These are phyloP conservation scores for Sialis lutaria DNA, from an alignment of 2,888 invertebrate species.

Conservation along the genomic window DNA sequence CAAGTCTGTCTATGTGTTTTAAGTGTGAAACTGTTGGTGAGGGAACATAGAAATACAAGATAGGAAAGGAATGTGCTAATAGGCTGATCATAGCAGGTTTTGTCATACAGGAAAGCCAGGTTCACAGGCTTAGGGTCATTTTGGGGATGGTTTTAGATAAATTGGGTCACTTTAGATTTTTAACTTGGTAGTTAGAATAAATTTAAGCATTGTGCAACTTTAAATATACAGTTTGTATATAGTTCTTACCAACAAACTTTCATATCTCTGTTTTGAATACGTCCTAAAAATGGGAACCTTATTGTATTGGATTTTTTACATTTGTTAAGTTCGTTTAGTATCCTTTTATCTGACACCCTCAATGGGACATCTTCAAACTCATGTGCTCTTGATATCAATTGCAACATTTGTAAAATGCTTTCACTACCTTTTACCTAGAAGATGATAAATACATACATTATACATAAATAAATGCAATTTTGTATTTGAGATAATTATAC, in stretches of 20 bases:
- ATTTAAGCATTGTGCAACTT: no score
- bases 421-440: constrained; percentile 39
- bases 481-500: neutral
- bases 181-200: no score
- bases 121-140: no score
- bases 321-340: constrained; percentile 50
- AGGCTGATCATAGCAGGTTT: no score
- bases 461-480: neutral
- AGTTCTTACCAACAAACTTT: constrained; percentile 55
- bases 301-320: constrained; percentile 37
- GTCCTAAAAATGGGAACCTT: constrained; percentile 51
- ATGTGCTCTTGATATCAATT: constrained; percentile 38
- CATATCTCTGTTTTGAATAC: constrained; percentile 50
- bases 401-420: constrained; percentile 33
- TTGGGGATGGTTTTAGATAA: no score
- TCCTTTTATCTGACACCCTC: constrained; percentile 48
- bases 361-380: constrained; percentile 52
- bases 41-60: no score
- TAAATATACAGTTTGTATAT: neutral
- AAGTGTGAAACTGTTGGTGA: no score
- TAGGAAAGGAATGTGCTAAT: no score
- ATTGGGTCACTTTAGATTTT: no score
- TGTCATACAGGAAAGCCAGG: no score
- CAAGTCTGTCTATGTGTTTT: no score
- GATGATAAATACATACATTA: constrained; percentile 6